Base-by-base conservation (phyloP, 2,113 vertebrate species). In the Pedionomus torquatus region DNA sequence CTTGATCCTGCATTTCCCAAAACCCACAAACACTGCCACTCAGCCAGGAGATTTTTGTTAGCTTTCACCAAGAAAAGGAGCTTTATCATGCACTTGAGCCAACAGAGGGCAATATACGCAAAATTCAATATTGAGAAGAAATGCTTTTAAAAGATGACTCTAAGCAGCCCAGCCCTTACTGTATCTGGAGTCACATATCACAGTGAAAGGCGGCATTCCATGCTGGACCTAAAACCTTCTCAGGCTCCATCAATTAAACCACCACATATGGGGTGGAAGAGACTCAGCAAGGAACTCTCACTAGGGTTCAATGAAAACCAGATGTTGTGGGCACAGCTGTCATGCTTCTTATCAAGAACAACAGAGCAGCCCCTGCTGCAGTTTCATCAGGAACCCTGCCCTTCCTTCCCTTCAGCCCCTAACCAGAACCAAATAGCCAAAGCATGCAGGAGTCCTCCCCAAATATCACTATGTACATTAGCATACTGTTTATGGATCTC, bases 221-320 rank as follows among this genome's bases (percentile, higher is more conserved):
- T 0, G 1, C 87, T 90, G 92, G 89, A 97, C 85, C 87, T 93
- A 83, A 96, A 96, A 74, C 93, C 95, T 96, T 97, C 90, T 94
- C 90, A 87, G 90, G 90, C 96, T 96, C 93, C 86, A 97, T 93
- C 91, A 97, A 86, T 95, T 95, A 97, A 97, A 94, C 89, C 83
- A 93, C 91, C 93, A 93, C 95, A 95, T 96, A 93, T 94, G 96
- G 92, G 83, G 83, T 83, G 96, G 95, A 95, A 97, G 96, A 95
- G 83, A 89, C 96, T 89, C 94, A 97, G 83, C 88, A 93, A 96
- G 88, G 77, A 94, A 93, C 80, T 88, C 69, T 93, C 88, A 89
- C 87, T 88, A 71, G 87, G 54, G 64, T 84, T 95, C 92, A 93
- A 95, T 70, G 60, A 85, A 86, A 95, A 95, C 64, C 93, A 97